A percentile compares a stretch with the other conserved stretches of the same genome.
phyloP scores from a whole-genome alignment of 2,888 invertebrate genomes.

The Acanthosepion esculentum region DNA sequence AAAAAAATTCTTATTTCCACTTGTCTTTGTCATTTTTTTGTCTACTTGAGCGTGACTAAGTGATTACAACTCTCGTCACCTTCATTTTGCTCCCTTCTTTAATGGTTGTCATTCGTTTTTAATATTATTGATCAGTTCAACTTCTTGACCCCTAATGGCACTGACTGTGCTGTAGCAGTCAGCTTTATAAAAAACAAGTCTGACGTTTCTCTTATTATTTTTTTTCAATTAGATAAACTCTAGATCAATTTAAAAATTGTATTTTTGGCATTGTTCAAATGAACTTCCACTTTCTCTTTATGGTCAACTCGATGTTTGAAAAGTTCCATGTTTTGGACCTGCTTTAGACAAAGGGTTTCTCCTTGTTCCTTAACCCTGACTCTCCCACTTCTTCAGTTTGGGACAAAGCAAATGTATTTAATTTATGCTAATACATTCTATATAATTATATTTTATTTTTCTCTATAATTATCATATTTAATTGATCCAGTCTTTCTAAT shows the following conservation, averaged over 20 bases:
- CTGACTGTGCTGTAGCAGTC: neutral
- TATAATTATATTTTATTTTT: neutral
- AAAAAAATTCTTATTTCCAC: neutral
- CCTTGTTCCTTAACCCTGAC: neutral
- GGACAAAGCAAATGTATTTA: slow-evolving; percentile 24
- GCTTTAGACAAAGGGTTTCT: neutral
- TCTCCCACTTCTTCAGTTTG: slow-evolving; percentile 16
- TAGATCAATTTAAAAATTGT: neutral
- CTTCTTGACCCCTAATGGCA: slow-evolving; percentile 33
- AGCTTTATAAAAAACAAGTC: neutral
- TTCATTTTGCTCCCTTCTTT: neutral
- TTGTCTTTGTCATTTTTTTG: neutral
- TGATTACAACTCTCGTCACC: neutral
- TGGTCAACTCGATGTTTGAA: neutral
- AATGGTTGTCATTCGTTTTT: slow-evolving; percentile 1
- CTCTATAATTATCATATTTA: neutral
- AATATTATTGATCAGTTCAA: neutral
- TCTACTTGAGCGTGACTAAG: neutral
- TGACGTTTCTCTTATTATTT: neutral
- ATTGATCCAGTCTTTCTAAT: neutral
- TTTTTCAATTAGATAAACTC: neutral
- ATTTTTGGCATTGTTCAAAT: neutral
- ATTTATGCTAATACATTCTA: neutral
- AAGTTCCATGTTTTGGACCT: neutral
- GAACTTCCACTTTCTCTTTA: slow-evolving; percentile 36